Conservation (phyloP, 2,113 vertebrate species). For the Haliaeetus leucogaster region DNA sequence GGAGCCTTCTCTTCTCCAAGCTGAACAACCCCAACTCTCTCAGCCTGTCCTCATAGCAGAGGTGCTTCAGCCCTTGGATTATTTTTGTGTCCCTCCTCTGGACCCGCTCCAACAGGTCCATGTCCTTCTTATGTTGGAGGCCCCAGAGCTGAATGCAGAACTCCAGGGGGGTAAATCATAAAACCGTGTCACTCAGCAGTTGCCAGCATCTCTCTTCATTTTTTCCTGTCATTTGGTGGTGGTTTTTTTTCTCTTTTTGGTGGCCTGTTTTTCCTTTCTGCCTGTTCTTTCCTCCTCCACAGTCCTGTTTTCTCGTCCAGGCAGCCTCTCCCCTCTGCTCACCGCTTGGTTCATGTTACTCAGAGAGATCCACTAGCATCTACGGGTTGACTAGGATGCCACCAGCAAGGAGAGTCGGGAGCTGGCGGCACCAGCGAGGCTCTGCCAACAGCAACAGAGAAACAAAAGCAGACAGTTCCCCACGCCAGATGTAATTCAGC, state of each 20-base stretch:
- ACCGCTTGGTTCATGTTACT: rapidly evolving
- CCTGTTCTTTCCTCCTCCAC: neutral
- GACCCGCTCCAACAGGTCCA: too few relatives aligned
- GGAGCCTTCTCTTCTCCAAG: too few relatives aligned
- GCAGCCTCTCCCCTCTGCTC: neutral
- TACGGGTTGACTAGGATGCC: too few relatives aligned
- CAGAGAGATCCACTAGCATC: neutral
- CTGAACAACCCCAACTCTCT: too few relatives aligned
- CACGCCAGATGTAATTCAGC: rapidly evolving
- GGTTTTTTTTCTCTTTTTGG: neutral
- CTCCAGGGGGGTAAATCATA: neutral
- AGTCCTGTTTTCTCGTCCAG: neutral
- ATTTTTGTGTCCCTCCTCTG: too few relatives aligned
- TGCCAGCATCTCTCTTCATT: neutral
- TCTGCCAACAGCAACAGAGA: neutral
- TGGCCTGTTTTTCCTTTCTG: neutral
- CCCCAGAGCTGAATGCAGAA: too few relatives aligned
- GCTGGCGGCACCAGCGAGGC: neutral
- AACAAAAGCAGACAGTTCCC: neutral
- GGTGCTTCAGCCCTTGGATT: too few relatives aligned
- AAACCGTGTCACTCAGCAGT: rapidly evolving
- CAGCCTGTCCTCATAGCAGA: too few relatives aligned
- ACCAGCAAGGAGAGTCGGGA: neutral
- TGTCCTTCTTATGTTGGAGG: too few relatives aligned
- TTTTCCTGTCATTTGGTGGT: neutral